Evolutionary conservation across 2,797 vertebrate species (phyloP).

Genomic region (Girardinus metallicus): DNA sequence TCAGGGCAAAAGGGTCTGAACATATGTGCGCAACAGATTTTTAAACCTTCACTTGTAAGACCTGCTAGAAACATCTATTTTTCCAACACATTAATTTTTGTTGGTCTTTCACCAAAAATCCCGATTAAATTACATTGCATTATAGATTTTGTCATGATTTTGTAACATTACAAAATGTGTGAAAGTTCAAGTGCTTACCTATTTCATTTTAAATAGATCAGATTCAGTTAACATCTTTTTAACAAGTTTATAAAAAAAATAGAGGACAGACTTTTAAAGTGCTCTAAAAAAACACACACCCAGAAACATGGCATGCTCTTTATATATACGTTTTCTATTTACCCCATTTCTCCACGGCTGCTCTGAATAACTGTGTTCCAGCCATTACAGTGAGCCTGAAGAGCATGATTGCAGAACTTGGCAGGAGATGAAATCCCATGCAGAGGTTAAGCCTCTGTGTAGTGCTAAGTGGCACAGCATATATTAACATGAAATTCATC

Average conservation of each 20-base stretch:
- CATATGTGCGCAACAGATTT: background rate
- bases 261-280: background rate
- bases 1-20: background rate
- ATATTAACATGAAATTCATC: slow-evolving; percentile 76
- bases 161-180: background rate
- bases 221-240: background rate
- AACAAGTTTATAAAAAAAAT: background rate
- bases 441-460: slow-evolving; percentile 74
- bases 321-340: background rate
- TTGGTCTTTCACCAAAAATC: background rate
- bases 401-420: slow-evolving; percentile 69
- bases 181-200: background rate
- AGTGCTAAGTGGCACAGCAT: slow-evolving; percentile 76
- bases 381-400: slow-evolving; percentile 49
- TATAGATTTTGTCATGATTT: too few relatives aligned
- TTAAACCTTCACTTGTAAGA: background rate
- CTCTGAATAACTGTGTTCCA: slow-evolving; percentile 36
- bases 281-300: background rate
- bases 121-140: background rate
- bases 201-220: background rate
- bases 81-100: background rate
- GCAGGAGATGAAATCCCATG: slow-evolving; percentile 68
- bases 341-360: background rate
- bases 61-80: background rate
- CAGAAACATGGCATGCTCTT: background rate